These are phyloP conservation scores for Acanthosepion lycidas DNA, from an alignment of 2,888 invertebrate genomes.

Conservation along the genomic window DNA sequence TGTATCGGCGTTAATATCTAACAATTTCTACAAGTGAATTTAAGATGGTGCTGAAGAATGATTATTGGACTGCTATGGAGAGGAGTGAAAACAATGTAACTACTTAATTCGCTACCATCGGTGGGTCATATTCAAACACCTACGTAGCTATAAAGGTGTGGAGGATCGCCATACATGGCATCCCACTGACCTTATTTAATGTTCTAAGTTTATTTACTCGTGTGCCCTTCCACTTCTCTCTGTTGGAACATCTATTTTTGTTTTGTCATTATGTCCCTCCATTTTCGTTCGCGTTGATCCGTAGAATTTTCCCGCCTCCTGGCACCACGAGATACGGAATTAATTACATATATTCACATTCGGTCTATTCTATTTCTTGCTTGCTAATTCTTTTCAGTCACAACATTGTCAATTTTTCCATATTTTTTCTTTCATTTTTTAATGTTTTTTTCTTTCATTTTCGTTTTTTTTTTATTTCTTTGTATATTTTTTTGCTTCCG, in stretches of 20 bases:
- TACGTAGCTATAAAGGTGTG: neutral
- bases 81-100: neutral
- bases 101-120: neutral
- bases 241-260: neutral
- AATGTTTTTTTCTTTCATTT: neutral
- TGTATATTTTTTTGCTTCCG: too few relatives aligned
- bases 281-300: neutral
- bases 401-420: neutral
- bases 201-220: neutral
- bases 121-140: neutral
- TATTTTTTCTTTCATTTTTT: neutral
- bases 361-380: too few relatives aligned
- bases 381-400: too few relatives aligned
- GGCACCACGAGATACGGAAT: neutral
- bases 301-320: neutral
- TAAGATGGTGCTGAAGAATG: neutral
- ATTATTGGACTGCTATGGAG: neutral
- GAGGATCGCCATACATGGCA: neutral
- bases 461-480: too few relatives aligned
- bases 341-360: neutral
- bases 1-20: neutral
- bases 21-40: neutral
- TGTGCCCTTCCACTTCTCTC: neutral
- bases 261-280: neutral
- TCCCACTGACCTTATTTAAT: conserved; percentile 21